Percentiles rank a stretch among this genome's conserved stretches.
Conservation (phyloP, 2,113 vertebrate species). For the Alces alces region DNA sequence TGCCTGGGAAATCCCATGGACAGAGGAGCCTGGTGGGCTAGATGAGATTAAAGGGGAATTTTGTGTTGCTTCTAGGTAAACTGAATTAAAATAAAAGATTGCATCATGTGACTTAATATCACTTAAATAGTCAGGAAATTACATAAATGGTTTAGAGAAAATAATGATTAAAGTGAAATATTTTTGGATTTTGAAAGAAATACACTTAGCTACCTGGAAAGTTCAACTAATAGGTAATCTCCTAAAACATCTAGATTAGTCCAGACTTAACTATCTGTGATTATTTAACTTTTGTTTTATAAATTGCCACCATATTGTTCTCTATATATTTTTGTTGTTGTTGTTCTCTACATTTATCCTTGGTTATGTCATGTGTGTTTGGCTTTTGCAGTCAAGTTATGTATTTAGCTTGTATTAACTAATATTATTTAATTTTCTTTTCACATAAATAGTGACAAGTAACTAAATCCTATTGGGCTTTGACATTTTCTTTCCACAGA, state of each 20-base stretch:
- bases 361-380: not conserved
- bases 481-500: not conserved
- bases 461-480: not conserved
- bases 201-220: not conserved
- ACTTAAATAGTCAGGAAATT: not conserved
- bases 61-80: not conserved
- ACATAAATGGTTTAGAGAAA: not conserved
- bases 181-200: not conserved
- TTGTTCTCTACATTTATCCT: not conserved
- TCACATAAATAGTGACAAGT: not conserved
- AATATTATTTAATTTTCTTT: not conserved
- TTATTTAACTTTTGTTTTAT: not conserved
- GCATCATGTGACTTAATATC: not conserved
- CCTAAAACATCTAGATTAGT: not conserved
- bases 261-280: constrained; percentile 10
- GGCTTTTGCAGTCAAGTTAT: not conserved
- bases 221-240: not conserved
- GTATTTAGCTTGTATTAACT: not conserved
- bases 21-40: not conserved
- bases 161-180: not conserved
- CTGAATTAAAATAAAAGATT: not conserved
- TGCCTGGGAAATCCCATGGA: not conserved
- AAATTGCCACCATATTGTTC: not conserved
- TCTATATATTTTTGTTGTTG: not conserved
- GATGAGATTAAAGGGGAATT: not conserved